Evolutionary conservation across 2,113 vertebrate species (phyloP), one percentile per base, ranked within the genome.

Genomic region (Otocyon megalotis): DNA sequence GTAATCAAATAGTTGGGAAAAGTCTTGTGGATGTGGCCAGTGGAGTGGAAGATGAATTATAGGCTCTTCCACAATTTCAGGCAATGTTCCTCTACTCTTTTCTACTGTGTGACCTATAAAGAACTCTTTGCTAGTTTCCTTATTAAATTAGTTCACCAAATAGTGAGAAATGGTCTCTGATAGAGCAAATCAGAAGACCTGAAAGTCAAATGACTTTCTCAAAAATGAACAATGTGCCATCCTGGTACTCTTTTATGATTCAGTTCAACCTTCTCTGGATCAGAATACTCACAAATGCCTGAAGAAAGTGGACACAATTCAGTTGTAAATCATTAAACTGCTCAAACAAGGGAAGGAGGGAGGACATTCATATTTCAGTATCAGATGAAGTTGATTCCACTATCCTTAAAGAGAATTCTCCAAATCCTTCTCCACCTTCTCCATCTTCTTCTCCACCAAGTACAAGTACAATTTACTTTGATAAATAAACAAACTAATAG

Each of bases 191-290:
- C 90, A 99, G 98, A 98, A 99, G 99, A 93, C 98, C 99, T 83
- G 99, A 99, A 98, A 99, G 99, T 98, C 99, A 99, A 98, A 99
- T 99, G 97, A 99, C 97, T 98, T 98, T 83, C 98, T 99, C 67
- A 99, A 99, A 98, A 99, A 98, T 96, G 99, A 98, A 15, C 98
- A 99, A 53, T 98, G 98, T 58, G 94, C 98, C 86, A 95, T 98
- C n/a, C 97, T 98, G 83, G 97, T 93, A 26, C 90, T 53, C 48
- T 79, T 76, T 96, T 96, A 96, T 94, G 98, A 99, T 94, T 97
- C 97, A 88, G 93, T 88, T 90, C 98, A 98, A 85, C 97, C 98
- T 89, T 90, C 98, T 92, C 91, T 97, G 3, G 98, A 98, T 80
- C 98, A 99, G 82, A 98, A 96, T 97, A 97, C 94, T 95, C 97